These are phyloP conservation scores for Acanthopagrus latus DNA, from an alignment of 2,797 vertebrate genomes.

Conservation along the genomic window DNA sequence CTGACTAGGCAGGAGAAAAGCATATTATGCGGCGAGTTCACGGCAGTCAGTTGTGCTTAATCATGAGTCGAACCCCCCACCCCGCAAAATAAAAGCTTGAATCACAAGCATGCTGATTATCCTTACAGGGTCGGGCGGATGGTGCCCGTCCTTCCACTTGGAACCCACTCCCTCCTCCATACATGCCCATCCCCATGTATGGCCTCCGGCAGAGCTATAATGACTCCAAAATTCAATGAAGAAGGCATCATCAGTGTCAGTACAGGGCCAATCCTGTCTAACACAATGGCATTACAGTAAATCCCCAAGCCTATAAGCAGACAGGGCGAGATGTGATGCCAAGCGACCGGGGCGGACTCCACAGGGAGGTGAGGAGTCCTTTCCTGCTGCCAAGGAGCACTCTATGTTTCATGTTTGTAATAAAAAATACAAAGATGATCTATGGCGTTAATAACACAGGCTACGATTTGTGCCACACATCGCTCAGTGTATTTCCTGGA, in stretches of 20 bases:
- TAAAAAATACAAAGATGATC: slow-evolving; percentile 35
- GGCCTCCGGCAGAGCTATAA: slow-evolving; percentile 61
- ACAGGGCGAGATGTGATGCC: slow-evolving; percentile 70
- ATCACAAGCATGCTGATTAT: slow-evolving; percentile 48
- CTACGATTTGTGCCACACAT: slow-evolving; percentile 47
- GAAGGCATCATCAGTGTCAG: slow-evolving; percentile 77
- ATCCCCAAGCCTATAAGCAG: slow-evolving; percentile 77
- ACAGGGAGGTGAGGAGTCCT: slow-evolving; percentile 46
- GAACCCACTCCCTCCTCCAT: slow-evolving; percentile 36
- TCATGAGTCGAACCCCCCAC: slow-evolving; percentile 35
- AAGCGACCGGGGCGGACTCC: slow-evolving; percentile 63
- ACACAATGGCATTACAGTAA: slow-evolving; percentile 84
- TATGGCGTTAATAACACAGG: slow-evolving; percentile 39
- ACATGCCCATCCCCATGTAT: slow-evolving; percentile 49
- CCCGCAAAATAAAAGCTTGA: slow-evolving; percentile 43
- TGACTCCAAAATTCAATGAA: slow-evolving; percentile 72
- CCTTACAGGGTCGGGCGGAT: slow-evolving; percentile 37
- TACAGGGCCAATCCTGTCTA: slow-evolving; percentile 77
- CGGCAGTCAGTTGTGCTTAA: slow-evolving; percentile 60
- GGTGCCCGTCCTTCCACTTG: slow-evolving; percentile 22
- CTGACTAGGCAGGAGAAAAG: slow-evolving; percentile 39
- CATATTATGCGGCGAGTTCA: slow-evolving; percentile 46
- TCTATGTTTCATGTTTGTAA: slow-evolving; percentile 22
- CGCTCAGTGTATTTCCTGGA: slow-evolving; percentile 39
- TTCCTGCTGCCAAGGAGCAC: slow-evolving; percentile 34